Evolutionary conservation across 2,797 vertebrate genomes (phyloP).

Genomic region (Lagorchestes hirsutus): DNA sequence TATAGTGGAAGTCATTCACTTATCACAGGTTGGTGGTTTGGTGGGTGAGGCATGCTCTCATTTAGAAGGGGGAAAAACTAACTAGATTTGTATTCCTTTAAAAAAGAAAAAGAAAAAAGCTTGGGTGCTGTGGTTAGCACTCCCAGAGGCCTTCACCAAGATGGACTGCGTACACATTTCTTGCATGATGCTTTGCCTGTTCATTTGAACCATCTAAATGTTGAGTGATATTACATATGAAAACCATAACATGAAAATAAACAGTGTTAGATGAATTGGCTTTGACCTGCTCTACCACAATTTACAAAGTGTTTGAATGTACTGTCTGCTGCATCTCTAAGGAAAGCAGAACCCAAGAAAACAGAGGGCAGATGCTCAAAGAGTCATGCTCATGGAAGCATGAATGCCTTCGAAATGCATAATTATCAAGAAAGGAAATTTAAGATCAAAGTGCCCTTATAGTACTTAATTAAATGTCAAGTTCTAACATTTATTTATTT

Average conservation of each 20-base stretch:
- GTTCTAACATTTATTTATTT: neutral
- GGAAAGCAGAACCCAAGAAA: slow-evolving; percentile 15
- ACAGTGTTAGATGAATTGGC: neutral
- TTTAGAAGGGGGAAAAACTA: neutral
- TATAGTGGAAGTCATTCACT: neutral
- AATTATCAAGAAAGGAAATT: slow-evolving; percentile 43
- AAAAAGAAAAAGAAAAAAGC: neutral
- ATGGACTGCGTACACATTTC: neutral
- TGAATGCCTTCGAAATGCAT: neutral
- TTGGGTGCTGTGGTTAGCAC: neutral
- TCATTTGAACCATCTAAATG: neutral
- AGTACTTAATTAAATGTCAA: neutral
- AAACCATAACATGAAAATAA: slow-evolving; percentile 33
- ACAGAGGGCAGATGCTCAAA: neutral
- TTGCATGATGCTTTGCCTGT: slow-evolving; percentile 12
- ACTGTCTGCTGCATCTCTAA: slow-evolving; percentile 1
- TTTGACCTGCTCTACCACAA: slow-evolving; percentile 18
- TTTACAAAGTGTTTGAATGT: slow-evolving; percentile 22
- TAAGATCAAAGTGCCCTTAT: neutral
- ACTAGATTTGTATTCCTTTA: neutral
- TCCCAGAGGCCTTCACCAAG: neutral
- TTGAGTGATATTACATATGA: slow-evolving; percentile 20
- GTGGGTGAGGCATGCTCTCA: neutral
- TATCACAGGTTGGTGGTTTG: neutral
- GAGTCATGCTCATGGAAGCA: neutral